Evolutionary conservation across 2,888 invertebrate genomes (phyloP).

Genomic region (Tolmerus cingulatus): DNA sequence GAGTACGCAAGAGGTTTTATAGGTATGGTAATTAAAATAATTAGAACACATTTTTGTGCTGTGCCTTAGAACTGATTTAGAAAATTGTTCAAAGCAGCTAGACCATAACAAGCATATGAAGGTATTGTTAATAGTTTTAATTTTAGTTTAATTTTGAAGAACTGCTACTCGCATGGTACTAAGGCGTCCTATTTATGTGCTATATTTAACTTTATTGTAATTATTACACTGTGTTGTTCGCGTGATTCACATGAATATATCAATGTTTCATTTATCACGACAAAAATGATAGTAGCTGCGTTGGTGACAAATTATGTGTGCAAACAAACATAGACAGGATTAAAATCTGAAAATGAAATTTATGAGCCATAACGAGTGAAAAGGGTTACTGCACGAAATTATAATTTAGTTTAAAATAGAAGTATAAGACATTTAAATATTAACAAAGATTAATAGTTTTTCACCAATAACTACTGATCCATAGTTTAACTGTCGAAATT

Average conservation of each 20-base stretch:
- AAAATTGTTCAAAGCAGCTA: too few species aligned
- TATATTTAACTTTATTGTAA: too few species aligned
- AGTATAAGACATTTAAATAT: background rate
- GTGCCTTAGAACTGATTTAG: too few species aligned
- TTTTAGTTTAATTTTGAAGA: too few species aligned
- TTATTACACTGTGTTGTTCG: too few species aligned
- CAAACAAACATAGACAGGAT: background rate
- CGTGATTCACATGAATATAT: background rate
- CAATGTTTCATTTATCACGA: background rate
- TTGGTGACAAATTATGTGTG: background rate
- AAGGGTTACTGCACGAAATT: background rate
- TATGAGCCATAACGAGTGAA: background rate
- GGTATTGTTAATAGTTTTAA: too few species aligned
- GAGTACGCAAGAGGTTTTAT: too few species aligned
- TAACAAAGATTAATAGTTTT: background rate
- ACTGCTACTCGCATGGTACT: too few species aligned
- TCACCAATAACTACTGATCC: background rate
- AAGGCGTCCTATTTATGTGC: too few species aligned
- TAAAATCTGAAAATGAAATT: background rate
- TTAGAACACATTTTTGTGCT: too few species aligned
- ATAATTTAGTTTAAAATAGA: background rate
- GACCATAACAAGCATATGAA: too few species aligned
- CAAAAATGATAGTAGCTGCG: background rate
- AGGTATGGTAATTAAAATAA: too few species aligned
- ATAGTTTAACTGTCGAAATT: background rate